Conservation (phyloP, 2,888 invertebrate species). For the Drosophila rubida region DNA sequence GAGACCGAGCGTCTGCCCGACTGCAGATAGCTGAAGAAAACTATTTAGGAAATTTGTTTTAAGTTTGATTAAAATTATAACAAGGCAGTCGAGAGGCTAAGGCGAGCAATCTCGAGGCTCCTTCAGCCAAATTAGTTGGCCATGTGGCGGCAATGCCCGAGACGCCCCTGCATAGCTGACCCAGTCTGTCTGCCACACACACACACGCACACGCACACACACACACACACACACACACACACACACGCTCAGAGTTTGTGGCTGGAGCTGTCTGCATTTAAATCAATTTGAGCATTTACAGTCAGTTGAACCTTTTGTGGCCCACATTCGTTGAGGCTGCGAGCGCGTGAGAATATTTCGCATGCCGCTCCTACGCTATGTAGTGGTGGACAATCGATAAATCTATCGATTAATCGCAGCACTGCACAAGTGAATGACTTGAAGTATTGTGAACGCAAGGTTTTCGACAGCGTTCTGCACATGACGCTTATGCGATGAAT, state of each 20-base stretch:
- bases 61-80: slow-evolving; percentile 70
- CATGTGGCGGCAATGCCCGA: slow-evolving; percentile 46
- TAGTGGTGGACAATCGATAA: slow-evolving; percentile 6
- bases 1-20: neutral
- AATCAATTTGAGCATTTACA: slow-evolving; percentile 78
- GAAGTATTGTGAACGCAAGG: too few relatives aligned
- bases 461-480: neutral
- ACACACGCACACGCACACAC: neutral
- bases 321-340: slow-evolving; percentile 11
- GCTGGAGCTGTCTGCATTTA: slow-evolving; percentile 68
- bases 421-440: too few relatives aligned
- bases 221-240: slow-evolving; percentile 12
- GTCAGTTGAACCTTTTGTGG: slow-evolving; percentile 77
- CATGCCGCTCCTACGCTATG: slow-evolving; percentile 15
- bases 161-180: slow-evolving; percentile 21
- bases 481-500: slow-evolving; percentile 28
- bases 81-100: slow-evolving; percentile 41
- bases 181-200: slow-evolving; percentile 32
- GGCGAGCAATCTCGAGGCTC: neutral
- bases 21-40: slow-evolving; percentile 41
- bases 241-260: slow-evolving; percentile 50
- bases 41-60: slow-evolving; percentile 68
- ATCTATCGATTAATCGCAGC: neutral
- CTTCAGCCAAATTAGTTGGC: slow-evolving; percentile 49
- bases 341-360: slow-evolving; percentile 14